These are phyloP conservation scores for Metopolophium dirhodum DNA, from an alignment of 1,140 invertebrate species.

Conservation along the genomic window DNA sequence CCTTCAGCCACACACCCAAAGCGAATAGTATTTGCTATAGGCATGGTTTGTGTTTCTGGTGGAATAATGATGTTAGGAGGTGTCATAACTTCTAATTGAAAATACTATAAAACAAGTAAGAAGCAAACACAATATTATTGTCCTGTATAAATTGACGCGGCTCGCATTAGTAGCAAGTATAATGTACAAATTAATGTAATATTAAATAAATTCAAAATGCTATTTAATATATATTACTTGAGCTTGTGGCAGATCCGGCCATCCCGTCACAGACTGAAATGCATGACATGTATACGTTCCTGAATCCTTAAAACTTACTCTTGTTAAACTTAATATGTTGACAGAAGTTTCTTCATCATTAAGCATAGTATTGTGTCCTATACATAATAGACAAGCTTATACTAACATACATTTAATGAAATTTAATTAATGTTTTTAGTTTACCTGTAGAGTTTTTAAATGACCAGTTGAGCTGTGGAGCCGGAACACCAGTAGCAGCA, in stretches of 20 bases:
- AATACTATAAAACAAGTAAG: conserved; percentile 60
- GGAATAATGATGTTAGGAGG: conserved; percentile 69
- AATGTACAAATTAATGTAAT: no score
- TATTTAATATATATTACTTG: conserved; percentile 15
- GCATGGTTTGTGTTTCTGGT: conserved; percentile 68
- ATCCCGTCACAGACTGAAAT: conserved; percentile 55
- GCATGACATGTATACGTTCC: conserved; percentile 59
- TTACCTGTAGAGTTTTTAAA: conserved; percentile 56
- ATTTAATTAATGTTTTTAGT: neutral
- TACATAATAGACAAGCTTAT: neutral
- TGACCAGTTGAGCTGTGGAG: conserved; percentile 58
- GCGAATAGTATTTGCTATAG: conserved; percentile 72
- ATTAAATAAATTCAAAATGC: conserved; percentile 1
- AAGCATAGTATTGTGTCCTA: neutral
- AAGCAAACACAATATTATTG: neutral
- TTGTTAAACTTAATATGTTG: conserved; percentile 27
- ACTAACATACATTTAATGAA: neutral
- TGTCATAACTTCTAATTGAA: conserved; percentile 64
- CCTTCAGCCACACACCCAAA: conserved; percentile 75
- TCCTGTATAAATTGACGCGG: neutral
- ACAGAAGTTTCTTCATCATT: neutral
- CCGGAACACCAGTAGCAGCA: conserved; percentile 57
- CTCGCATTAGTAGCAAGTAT: neutral
- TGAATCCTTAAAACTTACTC: conserved; percentile 52
- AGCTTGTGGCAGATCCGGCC: neutral